Evolutionary conservation across 2,113 vertebrate species (phyloP), one percentile per base, ranked within the genome.

Genomic region (Pollachius pollachius): DNA sequence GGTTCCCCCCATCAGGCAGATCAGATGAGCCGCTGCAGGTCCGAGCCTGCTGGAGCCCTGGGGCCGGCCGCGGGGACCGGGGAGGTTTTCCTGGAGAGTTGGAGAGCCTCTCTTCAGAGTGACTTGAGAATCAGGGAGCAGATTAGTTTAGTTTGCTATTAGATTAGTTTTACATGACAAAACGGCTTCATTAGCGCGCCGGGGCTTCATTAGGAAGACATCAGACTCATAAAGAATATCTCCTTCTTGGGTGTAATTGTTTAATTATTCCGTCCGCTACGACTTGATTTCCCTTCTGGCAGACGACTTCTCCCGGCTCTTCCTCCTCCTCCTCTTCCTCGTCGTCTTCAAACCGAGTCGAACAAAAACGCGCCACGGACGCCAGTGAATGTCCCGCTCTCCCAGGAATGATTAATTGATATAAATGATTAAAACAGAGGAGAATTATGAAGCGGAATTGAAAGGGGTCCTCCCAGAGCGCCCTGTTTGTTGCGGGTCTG

Each of bases 321-420:
- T 48, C 41, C 1, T 48, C 41, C 5, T 48, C 41, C 8, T 48
- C 41, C 8, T 48, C 41, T 2, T 91, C 81, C 66, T 62, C 69
- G 84, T 85, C 84, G 85, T 88, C 84, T 86, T 80, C 91, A 48
- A 48, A 87, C 90, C 88, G 73, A 83, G 89, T 88, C 89, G 78
- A 91, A 93, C 86, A 91, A 92, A 91, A 57, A 3, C 17, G 54
- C 15, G 54, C 17, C 15, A 17, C 9, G 94, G 93, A 95, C 93
- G 93, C 93, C 88, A 89, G 95, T 94, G 95, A 95, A 95, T 94
- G 90, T 91, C 92, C 92, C 96, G 94, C 94, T 93, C 95, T 95
- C 93, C 93, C 94, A 95, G 94, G 95, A 95, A 96, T 96, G 96
- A 98, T 98, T 98, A 98, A 97, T 99, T 98, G 96, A 97, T 96